Evolutionary conservation across 2,113 vertebrate genomes (phyloP).

Genomic region (Chunga burmeisteri): DNA sequence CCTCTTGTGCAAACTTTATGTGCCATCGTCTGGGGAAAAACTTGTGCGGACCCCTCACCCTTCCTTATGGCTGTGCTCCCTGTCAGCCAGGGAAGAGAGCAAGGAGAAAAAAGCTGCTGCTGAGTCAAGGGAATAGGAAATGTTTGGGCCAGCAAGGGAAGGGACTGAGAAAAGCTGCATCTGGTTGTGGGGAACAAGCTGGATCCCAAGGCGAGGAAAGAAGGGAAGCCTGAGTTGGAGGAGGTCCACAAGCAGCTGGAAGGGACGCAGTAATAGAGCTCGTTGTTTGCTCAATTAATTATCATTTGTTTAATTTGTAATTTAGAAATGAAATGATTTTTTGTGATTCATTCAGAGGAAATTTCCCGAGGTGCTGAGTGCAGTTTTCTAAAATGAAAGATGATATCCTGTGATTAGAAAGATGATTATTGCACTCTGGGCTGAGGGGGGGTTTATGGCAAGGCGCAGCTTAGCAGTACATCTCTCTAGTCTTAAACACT

Average conservation of each 20-base stretch:
- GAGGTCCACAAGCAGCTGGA: neutral
- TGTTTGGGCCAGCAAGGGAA: neutral
- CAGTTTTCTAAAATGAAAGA: conserved; percentile 23
- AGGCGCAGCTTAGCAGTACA: neutral
- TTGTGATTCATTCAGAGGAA: neutral
- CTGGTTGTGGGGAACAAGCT: neutral
- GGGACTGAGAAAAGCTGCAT: neutral
- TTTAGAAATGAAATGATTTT: neutral
- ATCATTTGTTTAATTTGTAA: conserved; percentile 15
- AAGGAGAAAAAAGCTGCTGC: neutral
- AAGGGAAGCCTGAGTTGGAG: neutral
- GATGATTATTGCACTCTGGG: neutral
- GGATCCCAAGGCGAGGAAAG: neutral
- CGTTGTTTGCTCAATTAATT: conserved; percentile 36
- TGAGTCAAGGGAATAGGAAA: neutral
- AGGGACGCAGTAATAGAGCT: neutral
- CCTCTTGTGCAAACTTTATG: neutral
- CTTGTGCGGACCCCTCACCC: neutral
- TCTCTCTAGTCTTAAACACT: neutral
- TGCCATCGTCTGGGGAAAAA: neutral
- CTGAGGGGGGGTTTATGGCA: neutral
- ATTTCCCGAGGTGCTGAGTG: neutral
- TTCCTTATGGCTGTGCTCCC: neutral
- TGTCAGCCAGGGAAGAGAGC: neutral
- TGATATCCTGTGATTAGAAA: neutral